A percentile compares a stretch with the other conserved stretches of the same genome.
phyloP scores from a whole-genome alignment of 2,113 vertebrate genomes.

The Ursus arctos region DNA sequence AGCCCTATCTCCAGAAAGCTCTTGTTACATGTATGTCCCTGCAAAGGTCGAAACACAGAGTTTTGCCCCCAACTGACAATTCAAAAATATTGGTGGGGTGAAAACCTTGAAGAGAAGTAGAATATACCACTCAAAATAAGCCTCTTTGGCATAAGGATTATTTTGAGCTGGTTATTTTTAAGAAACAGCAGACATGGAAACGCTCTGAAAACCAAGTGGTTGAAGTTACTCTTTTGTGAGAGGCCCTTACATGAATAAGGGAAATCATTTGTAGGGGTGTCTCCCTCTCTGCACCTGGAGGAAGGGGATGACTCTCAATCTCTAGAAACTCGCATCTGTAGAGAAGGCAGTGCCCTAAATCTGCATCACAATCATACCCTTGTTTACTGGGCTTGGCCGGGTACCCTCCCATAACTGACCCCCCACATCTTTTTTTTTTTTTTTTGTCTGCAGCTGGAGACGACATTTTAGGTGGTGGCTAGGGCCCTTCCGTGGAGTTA shows the following conservation, averaged over 20 bases:
- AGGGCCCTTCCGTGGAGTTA: not conserved
- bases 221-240: not conserved
- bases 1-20: not conserved
- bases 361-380: not conserved
- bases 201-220: not conserved
- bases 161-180: conserved; percentile 21
- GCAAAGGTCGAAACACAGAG: not conserved
- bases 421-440: not conserved
- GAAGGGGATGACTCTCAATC: not conserved
- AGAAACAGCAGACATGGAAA: not conserved
- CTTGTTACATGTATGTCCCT: not conserved
- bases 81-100: not conserved
- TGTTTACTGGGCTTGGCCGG: not conserved
- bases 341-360: not conserved
- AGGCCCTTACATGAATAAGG: not conserved
- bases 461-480: not conserved
- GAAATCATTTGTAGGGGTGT: not conserved
- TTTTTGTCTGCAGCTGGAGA: not conserved
- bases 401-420: not conserved
- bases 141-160: not conserved
- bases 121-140: not conserved
- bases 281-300: not conserved
- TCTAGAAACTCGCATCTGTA: not conserved
- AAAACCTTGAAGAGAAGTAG: not conserved
- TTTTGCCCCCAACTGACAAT: not conserved